Evolutionary conservation across 2,888 invertebrate genomes (phyloP).

Genomic region (Drosophila anomelani): DNA sequence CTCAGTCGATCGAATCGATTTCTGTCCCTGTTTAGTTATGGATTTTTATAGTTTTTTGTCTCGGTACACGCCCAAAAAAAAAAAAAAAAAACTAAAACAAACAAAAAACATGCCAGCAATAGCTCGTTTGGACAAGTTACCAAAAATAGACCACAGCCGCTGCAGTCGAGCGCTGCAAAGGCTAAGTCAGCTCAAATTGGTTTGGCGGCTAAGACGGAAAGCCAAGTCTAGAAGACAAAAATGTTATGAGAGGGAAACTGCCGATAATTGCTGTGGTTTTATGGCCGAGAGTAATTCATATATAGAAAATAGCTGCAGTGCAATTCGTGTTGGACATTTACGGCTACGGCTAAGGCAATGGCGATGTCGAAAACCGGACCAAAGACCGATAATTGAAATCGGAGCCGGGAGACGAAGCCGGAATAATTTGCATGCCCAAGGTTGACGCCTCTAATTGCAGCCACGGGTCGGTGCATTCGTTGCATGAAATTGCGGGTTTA

Average conservation of each 20-base stretch:
- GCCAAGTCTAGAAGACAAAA: conserved; percentile 21
- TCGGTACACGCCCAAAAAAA: conserved; percentile 39
- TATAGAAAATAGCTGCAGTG: conserved; percentile 44
- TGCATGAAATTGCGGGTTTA: conserved; percentile 46
- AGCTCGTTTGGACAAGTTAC: conserved; percentile 76
- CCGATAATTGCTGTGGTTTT: conserved; percentile 47
- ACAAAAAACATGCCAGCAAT: conserved; percentile 22
- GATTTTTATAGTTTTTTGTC: conserved; percentile 47
- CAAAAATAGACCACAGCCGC: conserved; percentile 72
- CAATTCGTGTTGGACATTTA: conserved; percentile 67
- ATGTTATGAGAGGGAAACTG: conserved; percentile 53
- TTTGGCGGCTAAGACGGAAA: conserved; percentile 34
- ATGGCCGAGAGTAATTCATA: conserved; percentile 44
- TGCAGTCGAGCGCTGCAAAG: conserved; percentile 49
- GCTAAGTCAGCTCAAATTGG: conserved; percentile 60
- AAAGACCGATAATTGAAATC: conserved; percentile 31
- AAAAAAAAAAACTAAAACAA: background rate
- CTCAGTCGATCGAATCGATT: background rate
- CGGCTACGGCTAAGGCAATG: conserved; percentile 30
- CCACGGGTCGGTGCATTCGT: conserved; percentile 13
- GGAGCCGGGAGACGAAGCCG: conserved; percentile 7
- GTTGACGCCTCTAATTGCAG: conserved; percentile 57
- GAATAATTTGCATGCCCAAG: conserved; percentile 50
- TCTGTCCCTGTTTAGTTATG: conserved; percentile 49
- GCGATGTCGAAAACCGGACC: conserved; percentile 21